Percentiles rank a stretch among this genome's conserved stretches.
Evolutionary conservation across 2,888 invertebrate genomes (phyloP).

Genomic region (Cordilura impudica): DNA sequence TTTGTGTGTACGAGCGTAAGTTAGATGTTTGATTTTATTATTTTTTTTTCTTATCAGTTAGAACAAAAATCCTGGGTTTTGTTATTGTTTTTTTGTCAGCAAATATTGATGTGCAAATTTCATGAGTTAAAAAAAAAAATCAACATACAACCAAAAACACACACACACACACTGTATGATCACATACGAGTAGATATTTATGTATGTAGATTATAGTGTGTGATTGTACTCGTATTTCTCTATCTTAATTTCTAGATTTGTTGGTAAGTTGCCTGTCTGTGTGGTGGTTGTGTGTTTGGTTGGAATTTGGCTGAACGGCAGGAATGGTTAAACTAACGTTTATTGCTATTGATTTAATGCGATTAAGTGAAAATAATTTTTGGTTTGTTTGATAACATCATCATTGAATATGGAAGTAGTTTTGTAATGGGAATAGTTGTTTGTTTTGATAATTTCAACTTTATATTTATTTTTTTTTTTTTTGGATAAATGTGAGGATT

Average conservation of each 20-base stretch:
- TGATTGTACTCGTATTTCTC: neutral
- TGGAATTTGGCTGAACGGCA: neutral
- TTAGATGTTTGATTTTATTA: neutral
- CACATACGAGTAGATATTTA: neutral
- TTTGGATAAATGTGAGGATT: neutral
- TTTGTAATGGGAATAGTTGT: neutral
- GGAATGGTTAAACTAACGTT: slow-evolving; percentile 21
- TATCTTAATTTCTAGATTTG: slow-evolving; percentile 16
- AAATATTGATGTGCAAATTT: slow-evolving; percentile 12
- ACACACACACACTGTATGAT: too few relatives aligned
- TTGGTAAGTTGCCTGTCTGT: neutral
- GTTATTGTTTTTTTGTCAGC: neutral
- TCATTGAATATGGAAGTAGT: slow-evolving; percentile 4
- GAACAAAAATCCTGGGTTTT: neutral
- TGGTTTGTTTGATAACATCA: slow-evolving; percentile 16
- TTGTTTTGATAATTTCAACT: slow-evolving; percentile 3
- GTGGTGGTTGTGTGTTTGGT: neutral
- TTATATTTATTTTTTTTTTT: neutral
- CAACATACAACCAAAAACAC: neutral
- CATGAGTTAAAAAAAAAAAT: slow-evolving; percentile 4
- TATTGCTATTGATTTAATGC: slow-evolving; percentile 48
- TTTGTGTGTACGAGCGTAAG: neutral
- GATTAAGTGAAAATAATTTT: slow-evolving; percentile 22
- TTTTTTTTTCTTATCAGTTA: neutral
- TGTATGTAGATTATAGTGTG: too few relatives aligned